Base-by-base conservation (phyloP, 2,888 invertebrate genomes). In the Apamea monoglypha region DNA sequence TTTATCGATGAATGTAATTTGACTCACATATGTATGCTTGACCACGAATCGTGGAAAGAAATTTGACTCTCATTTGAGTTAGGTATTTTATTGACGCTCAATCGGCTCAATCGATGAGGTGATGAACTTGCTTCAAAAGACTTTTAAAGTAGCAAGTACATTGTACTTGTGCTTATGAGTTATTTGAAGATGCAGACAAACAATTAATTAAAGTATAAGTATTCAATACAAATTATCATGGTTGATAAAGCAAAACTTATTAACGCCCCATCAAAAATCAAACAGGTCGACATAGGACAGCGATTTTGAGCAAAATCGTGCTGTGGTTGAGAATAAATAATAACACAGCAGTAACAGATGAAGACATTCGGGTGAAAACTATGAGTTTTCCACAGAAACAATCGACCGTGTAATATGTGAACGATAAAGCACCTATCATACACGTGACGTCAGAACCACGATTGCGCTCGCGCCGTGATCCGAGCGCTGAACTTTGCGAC, bases 401-500 rank as follows among this genome's bases (percentile, higher is more conserved):
- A 92, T 91, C 88, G 87, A 71, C 82, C 78, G 82, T 88, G 85
- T 88, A 76, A 89, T 88, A 92, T 91, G 88, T 90, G 89, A 88
- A 90, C 92, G 94, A 94, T 94, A 94, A 94, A 92, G 88, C 92
- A 92, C 89, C 91, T 94, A 95, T 95, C 94, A 92, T 91, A 90
- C 90, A 87, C 82, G 92, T 96, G 96, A 96, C 96, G 96, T 96
- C 95, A 95, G 85, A 84, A 87, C 78, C 83, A 90, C 92, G 92
- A 91, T 92, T 92, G 93, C 90, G 91, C 90, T 74, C 85, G 88
- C 85, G 83, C 87, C 85, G 84, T 85, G 85, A 88, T 85, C 87
- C 93, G 92, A 92, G 82, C 92, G 92, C 93, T 95, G 94, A 94
- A 95, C 95, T 94, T 92, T 92, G 93, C 93, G 94, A 94, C 95